Evolutionary conservation across 2,797 vertebrate species (phyloP).

Genomic region (Mormyrus hasselquistii): DNA sequence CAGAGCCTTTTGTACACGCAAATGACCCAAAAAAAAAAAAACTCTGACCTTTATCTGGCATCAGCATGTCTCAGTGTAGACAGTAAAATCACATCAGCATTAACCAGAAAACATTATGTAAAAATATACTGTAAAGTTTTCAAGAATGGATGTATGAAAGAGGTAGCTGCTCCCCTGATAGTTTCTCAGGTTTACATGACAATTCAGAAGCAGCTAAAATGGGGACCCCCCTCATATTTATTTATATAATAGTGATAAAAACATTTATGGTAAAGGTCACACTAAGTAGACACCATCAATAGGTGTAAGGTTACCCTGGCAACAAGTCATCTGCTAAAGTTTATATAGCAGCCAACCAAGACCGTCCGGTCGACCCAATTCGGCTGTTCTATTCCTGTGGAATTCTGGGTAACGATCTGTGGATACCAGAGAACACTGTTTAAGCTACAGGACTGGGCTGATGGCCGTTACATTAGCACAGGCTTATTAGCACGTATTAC

Average conservation of each 20-base stretch:
- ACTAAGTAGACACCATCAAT: not conserved
- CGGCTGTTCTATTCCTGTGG: not conserved
- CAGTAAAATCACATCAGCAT: not conserved
- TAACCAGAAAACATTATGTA: not conserved
- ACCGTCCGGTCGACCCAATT: not conserved
- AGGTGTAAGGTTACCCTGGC: not conserved
- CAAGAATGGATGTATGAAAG: not conserved
- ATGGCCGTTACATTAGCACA: not conserved
- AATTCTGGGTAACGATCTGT: conserved; percentile 4
- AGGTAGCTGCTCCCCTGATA: not conserved
- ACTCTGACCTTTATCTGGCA: not conserved
- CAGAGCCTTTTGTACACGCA: not conserved
- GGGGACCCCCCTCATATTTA: not conserved
- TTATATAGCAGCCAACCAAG: conserved; percentile 9
- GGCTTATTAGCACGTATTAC: not conserved
- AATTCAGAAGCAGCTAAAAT: conserved; percentile 3
- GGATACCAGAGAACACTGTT: not conserved
- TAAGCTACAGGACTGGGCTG: not conserved
- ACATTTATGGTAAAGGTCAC: not conserved
- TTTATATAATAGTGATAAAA: not conserved
- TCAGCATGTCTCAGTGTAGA: not conserved
- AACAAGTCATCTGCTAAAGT: not conserved
- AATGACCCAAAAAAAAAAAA: not conserved
- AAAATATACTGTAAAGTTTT: not conserved
- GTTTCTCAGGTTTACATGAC: not conserved